Conservation (phyloP, 1,140 invertebrate species). For the Melanaphis sacchari region DNA sequence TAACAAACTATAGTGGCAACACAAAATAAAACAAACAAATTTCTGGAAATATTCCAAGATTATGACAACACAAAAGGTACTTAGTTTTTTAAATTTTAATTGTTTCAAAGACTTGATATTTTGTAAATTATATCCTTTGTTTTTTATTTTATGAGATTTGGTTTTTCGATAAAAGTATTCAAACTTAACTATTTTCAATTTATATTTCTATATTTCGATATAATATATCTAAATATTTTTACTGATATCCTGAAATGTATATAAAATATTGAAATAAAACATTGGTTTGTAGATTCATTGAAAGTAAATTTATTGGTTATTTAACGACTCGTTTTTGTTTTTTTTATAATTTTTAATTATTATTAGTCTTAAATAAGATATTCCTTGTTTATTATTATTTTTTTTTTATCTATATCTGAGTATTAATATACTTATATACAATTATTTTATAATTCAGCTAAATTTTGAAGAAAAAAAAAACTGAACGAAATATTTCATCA, state of each 20-base stretch:
- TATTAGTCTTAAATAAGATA: no score
- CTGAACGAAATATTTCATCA: no score
- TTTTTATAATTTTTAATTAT: no score
- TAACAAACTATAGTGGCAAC: background rate
- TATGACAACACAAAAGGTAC: background rate
- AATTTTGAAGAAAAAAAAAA: no score
- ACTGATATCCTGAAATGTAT: background rate
- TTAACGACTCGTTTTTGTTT: no score
- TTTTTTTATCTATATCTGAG: no score
- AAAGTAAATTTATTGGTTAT: no score
- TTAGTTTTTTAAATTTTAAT: background rate
- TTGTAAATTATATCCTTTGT: background rate
- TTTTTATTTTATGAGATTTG: background rate
- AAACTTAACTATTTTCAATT: background rate
- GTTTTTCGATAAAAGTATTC: background rate
- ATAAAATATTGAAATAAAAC: background rate
- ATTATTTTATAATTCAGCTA: background rate
- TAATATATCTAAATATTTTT: background rate
- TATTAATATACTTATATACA: background rate
- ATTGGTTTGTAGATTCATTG: background rate
- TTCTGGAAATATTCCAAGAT: slow-evolving; percentile 11
- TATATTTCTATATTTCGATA: background rate
- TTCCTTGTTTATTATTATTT: background rate
- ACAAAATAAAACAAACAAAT: background rate
- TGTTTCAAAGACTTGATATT: background rate